Evolutionary conservation across 2,888 invertebrate species (phyloP), one percentile per base, ranked within the genome.

Genomic region (Plusia festucae): DNA sequence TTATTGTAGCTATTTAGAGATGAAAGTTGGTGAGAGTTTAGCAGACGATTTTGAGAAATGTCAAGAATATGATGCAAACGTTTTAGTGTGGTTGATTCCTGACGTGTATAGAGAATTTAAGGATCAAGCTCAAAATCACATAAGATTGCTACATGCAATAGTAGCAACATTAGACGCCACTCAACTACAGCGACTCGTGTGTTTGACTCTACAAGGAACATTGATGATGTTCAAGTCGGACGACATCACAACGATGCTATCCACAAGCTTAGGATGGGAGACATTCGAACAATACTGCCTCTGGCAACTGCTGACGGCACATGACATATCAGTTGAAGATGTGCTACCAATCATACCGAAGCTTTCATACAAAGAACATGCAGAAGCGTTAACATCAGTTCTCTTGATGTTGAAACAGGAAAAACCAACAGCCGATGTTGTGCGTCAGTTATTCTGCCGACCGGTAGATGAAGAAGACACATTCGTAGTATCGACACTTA

Each of bases 271-370:
- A 63, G 96, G 97, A 65, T 99, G 99, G 98, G 99, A 99, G 93
- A 99, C 99, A 2, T 98, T 99, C 82, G 99, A 99, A 91, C 99
- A 99, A 91, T 97, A 98, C 89, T 99, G 99, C 90, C 96, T 99
- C 53, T 99, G 99, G 99, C 99, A 99, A 91, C 95, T 99, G 65
- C 96, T 99, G 56, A 97, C 97, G 77, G 99, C 99, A 51, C 99
- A 99, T 89, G 98, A 98, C 89, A 97, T 99, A 87, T 97, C 98
- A 60, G 96, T 99, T n/a, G 98, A 99, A 85, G 97, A 97, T 86
- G 97, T 99, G 75, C 93, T 98, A 85, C 97, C 98, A 44, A 95
- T 96, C 73, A 95, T 96, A 81, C 96, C 96, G 18, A 98, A 98
- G 85, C 92, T 99, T 69, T 97, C 98, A 84, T 97, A 97, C 89